These are phyloP conservation scores for Diadema setosum DNA, from an alignment of 35 echinoderm and acorn worm species.

Conservation along the genomic window DNA sequence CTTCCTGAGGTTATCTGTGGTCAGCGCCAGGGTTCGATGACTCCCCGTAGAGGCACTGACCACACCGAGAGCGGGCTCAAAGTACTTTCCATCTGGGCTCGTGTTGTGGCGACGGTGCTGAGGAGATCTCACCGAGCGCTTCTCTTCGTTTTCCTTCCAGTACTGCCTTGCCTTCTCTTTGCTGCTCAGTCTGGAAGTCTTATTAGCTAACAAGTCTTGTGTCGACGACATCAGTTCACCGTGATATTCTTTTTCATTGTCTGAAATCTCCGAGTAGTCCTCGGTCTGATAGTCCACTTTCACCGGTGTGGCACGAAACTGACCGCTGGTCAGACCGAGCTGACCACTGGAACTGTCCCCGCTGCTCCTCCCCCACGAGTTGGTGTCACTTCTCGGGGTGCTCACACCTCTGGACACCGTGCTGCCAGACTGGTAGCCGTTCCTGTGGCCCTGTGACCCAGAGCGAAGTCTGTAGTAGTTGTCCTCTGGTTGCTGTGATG, in stretches of 20 bases:
- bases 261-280: neutral
- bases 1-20: slow-evolving; percentile 75
- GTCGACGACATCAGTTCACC: slow-evolving; percentile 35
- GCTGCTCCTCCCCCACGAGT: slow-evolving; percentile 23
- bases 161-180: slow-evolving; percentile 44
- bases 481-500: neutral
- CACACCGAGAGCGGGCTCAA: slow-evolving; percentile 58
- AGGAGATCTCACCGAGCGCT: slow-evolving; percentile 9
- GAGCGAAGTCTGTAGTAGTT: slow-evolving; percentile 16
- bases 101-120: slow-evolving; percentile 83
- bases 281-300: slow-evolving; percentile 70
- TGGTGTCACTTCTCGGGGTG: neutral
- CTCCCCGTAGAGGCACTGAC: slow-evolving; percentile 29
- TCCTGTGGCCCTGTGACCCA: neutral
- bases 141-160: slow-evolving; percentile 71
- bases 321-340: slow-evolving; percentile 49
- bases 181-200: slow-evolving; percentile 20
- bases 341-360: neutral
- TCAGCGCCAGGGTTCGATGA: slow-evolving; percentile 65
- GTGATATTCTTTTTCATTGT: slow-evolving; percentile 22
- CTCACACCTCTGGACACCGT: neutral
- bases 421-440: neutral
- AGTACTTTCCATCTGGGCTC: slow-evolving; percentile 79
- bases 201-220: slow-evolving; percentile 22
- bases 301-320: slow-evolving; percentile 72